Base-by-base conservation (phyloP, 2,113 vertebrate genomes). In the Electrona antarctica region DNA sequence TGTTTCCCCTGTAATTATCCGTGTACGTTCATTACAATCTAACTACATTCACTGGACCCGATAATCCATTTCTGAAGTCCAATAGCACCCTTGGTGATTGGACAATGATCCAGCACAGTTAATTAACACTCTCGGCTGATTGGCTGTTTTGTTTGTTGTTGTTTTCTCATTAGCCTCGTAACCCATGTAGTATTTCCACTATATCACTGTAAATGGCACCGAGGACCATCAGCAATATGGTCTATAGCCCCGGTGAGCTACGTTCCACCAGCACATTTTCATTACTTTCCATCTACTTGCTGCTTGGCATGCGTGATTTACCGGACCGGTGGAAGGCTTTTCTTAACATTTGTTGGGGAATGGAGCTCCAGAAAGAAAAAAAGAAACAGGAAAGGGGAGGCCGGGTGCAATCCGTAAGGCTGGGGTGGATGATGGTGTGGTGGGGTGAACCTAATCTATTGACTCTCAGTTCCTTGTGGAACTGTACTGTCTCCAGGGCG, bases 71-170 rank as follows among this genome's bases (percentile, higher is more conserved):
- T 65, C 63, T 45, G 62, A 69, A 64, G 73, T 60, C 60, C 83
- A 83, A 89, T 57, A 73, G 73, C 60, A 81, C 64, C 73, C 70
- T 64, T 66, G 84, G 73, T 78, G 77, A 86, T 78, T 82, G 74
- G 71, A 82, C 66, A 86, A 78, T 76, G 60, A 77, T 63, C 67
- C 66, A 47, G 14, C 65, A 70, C 41, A 71, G 75, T 89, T 79
- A 82, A 84, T 87, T 82, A 80, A 67, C n/a, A 45, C 59, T 58
- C 59, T 51, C 51, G 52, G 28, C 21, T 57, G 52, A 78, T 70
- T 74, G 68, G 73, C 55, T 52, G 15, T 12, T 59, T 11, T 59
- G n/a, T 6, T 4, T 4, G 33, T 41, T 41, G 7, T 13, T 49
- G 1, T 45, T 60, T 41, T 41, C 58, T 41, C 33, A 45, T 29